Conservation (phyloP, 2,113 vertebrate species). For the Probosciger aterrimus region DNA sequence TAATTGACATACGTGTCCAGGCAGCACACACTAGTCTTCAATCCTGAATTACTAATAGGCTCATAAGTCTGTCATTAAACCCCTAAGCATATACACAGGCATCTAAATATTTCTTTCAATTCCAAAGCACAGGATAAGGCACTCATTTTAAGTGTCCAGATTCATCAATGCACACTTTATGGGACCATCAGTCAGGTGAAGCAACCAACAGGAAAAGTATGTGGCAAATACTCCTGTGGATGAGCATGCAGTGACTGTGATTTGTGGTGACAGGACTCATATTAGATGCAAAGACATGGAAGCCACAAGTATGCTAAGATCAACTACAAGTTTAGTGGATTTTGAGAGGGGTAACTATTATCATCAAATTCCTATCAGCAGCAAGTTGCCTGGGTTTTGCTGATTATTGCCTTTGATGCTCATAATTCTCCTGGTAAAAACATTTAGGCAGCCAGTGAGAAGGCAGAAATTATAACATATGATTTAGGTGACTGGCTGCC, state of each 20-base stretch:
- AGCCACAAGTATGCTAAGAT: neutral
- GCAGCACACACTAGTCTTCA: neutral
- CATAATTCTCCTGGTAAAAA: neutral
- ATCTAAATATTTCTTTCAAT: neutral
- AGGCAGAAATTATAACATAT: neutral
- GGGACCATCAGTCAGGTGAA: neutral
- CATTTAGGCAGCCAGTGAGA: neutral
- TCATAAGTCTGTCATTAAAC: neutral
- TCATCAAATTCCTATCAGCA: neutral
- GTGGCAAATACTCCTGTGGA: neutral
- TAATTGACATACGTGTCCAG: neutral
- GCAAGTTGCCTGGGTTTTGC: neutral
- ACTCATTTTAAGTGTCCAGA: neutral
- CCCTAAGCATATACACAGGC: neutral
- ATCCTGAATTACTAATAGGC: neutral
- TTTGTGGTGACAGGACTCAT: neutral
- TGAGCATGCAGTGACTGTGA: neutral
- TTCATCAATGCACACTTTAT: neutral
- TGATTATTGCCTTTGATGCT: neutral
- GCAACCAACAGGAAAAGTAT: neutral
- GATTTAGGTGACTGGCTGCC: slow-evolving; percentile 6
- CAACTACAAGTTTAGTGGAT: neutral
- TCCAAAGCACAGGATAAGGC: neutral
- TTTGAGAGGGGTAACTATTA: neutral
- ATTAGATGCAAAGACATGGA: neutral